Evolutionary conservation across 1,140 invertebrate species (phyloP), one percentile per base, ranked within the genome.

Genomic region (Drosophila lacteicornis): DNA sequence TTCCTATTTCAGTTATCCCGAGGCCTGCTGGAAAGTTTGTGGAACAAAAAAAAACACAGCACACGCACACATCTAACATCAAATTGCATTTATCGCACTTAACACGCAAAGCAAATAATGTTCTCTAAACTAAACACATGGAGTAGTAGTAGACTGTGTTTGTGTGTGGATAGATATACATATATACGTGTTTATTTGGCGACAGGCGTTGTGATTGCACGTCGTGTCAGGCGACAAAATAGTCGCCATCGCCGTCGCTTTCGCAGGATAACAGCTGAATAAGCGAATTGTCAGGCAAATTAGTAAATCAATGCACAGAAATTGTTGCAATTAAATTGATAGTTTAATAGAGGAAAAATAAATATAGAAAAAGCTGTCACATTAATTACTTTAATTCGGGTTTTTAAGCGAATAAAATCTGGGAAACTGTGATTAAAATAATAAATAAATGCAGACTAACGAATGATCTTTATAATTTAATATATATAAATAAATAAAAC

Each of bases 71-170:
- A 55, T 62, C 49, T 55, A 78, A 70, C 84, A 87, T 87, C 76
- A 80, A 88, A 87, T 82, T 69, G 76, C 77, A 88, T 88, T 87
- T 87, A 87, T 87, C 83, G 80, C 80, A 83, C 68, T 80, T 83
- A 83, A 75, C 83, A 87, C 80, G 84, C 83, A 83, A 80, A 63
- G 67, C 76, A 87, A 86, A 85, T 82, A 86, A 68, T 49, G 69
- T 66, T n/a, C 33, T 40, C 40, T 30, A 38, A 66, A 47, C 49
- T 47, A 27, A 57, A 61, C 42, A 43, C 49, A 68, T 38, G 46
- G 15, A 45, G 8, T 40, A 45, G n/a, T 36, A 36, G n/a, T 36
- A 12, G n/a, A 56, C 25, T 75, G 70, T 47, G 25, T 25, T 13
- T 36, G 4, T 49, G 38, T 55, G 30, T 22, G 36, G 8, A 8